Conservation (phyloP, 2,113 vertebrate genomes). For the Heloderma charlesbogerti region DNA sequence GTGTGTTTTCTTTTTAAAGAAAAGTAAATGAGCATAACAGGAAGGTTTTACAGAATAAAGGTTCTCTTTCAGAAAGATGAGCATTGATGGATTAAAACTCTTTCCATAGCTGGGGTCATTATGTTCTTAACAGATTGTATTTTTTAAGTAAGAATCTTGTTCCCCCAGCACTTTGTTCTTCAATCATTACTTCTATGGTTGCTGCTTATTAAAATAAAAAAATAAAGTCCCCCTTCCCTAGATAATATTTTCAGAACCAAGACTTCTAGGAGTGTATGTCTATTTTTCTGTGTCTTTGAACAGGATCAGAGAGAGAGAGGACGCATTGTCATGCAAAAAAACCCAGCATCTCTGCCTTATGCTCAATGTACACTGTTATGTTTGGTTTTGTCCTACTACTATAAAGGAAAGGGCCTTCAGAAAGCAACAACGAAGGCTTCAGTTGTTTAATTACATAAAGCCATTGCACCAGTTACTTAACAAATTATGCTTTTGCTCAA, state of each 20-base stretch:
- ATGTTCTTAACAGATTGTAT: neutral
- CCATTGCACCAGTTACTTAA: neutral
- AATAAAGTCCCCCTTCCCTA: slow-evolving; percentile 11
- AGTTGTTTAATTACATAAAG: neutral
- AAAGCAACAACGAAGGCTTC: neutral
- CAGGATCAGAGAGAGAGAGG: neutral
- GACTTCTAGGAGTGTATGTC: slow-evolving; percentile 32
- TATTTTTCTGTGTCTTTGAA: slow-evolving; percentile 32
- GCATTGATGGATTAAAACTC: neutral
- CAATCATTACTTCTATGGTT: neutral
- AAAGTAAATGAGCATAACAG: neutral
- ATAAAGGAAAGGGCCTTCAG: neutral
- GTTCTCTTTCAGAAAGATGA: neutral
- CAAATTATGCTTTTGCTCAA: neutral
- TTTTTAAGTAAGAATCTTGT: neutral
- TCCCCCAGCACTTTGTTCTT: neutral
- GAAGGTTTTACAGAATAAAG: neutral
- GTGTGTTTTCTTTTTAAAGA: neutral
- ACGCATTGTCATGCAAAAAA: neutral
- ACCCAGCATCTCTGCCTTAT: neutral
- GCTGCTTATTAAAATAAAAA: neutral
- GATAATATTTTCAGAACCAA: slow-evolving; percentile 38
- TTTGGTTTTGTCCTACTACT: neutral
- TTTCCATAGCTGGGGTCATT: neutral
- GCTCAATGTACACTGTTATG: neutral